Percentiles rank a stretch among this genome's conserved stretches.
These are phyloP conservation scores for Folsomia candida DNA, from an alignment of 2,888 invertebrate species.

Conservation along the genomic window DNA sequence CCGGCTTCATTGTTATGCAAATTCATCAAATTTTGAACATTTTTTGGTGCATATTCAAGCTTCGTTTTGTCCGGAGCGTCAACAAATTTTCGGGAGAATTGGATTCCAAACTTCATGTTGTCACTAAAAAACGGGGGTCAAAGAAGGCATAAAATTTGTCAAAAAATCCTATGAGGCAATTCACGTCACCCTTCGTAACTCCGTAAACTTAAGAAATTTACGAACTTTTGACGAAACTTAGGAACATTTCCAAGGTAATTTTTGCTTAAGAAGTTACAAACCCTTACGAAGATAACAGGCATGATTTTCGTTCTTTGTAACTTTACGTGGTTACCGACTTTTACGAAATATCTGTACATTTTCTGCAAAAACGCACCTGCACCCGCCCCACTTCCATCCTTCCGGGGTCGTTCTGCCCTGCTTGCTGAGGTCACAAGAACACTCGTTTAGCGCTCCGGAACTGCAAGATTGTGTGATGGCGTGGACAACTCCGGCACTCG, in stretches of 20 bases:
- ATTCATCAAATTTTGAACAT: conserved; percentile 59
- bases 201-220: no score
- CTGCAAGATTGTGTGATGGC: conserved; percentile 61
- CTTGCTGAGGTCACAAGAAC: conserved; percentile 58
- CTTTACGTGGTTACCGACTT: not conserved
- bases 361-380: conserved; percentile 54
- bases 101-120: conserved; percentile 60
- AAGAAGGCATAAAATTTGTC: no score
- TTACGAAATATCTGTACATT: not conserved
- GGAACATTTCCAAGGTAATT: no score
- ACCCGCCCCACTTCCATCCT: conserved; percentile 62
- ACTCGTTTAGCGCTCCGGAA: conserved; percentile 61
- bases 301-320: not conserved
- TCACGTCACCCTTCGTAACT: no score
- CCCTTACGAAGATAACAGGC: no score
- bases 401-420: conserved; percentile 56
- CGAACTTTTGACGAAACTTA: no score
- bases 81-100: conserved; percentile 60
- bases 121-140: conserved; percentile 54
- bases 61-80: conserved; percentile 59
- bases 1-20: conserved; percentile 62
- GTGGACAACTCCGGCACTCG: conserved; percentile 61
- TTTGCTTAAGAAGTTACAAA: no score
- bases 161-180: no score
- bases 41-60: conserved; percentile 53